Evolutionary conservation across 2,113 vertebrate genomes (phyloP).

Genomic region (Romanogobio albipinnatus): DNA sequence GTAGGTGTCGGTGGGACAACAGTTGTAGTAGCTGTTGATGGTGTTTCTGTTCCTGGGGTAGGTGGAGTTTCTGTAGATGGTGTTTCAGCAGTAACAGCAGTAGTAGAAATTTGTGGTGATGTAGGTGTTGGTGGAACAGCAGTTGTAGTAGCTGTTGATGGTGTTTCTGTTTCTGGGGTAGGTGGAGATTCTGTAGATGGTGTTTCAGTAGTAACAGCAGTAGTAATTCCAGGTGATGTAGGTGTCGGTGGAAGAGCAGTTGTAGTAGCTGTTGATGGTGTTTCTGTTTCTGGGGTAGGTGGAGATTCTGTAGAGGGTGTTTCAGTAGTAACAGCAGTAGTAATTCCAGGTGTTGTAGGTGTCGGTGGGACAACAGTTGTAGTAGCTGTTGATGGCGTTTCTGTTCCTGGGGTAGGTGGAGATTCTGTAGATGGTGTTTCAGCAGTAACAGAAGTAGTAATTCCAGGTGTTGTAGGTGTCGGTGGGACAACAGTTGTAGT

Average conservation of each 20-base stretch:
- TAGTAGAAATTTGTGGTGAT: background rate
- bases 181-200: background rate
- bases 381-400: background rate
- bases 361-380: background rate
- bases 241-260: background rate
- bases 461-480: background rate
- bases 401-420: background rate
- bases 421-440: background rate
- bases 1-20: background rate
- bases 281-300: background rate
- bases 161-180: background rate
- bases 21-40: background rate
- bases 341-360: background rate
- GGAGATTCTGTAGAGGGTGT: background rate
- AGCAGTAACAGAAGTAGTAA: background rate
- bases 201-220: background rate
- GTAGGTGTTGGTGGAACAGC: background rate
- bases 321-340: background rate
- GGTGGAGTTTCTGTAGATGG: background rate
- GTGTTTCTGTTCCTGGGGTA: background rate
- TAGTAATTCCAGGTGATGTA: background rate
- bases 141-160: background rate
- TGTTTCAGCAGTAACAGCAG: background rate
- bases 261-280: background rate
- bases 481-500: background rate